phyloP scores from a whole-genome alignment of 2,797 vertebrate species.

The Semotilus atromaculatus region DNA sequence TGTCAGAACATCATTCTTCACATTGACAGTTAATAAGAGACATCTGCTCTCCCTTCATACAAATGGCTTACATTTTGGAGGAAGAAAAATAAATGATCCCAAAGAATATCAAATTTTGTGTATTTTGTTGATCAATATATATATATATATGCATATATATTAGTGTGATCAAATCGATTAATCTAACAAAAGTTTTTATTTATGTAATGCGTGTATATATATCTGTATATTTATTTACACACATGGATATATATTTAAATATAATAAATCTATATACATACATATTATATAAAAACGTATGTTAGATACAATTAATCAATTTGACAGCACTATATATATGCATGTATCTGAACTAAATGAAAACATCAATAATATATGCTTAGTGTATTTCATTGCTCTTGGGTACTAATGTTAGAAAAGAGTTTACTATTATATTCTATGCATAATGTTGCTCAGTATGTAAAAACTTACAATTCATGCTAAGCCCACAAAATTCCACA shows the following conservation, averaged over 20 bases:
- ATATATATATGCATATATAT: too few relatives aligned
- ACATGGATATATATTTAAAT: not conserved
- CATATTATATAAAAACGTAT: not conserved
- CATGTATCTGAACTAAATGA: not conserved
- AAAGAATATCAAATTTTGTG: not conserved
- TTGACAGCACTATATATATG: not conserved
- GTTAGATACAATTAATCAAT: too few relatives aligned
- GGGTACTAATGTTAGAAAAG: not conserved
- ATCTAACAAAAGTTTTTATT: too few relatives aligned
- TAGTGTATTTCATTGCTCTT: not conserved
- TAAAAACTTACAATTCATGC: not conserved
- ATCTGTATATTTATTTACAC: too few relatives aligned
- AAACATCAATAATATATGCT: not conserved
- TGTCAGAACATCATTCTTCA: not conserved
- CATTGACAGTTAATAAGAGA: constrained; percentile 3
- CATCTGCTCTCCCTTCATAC: constrained; percentile 13
- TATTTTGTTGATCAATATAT: not conserved
- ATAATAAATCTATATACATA: not conserved
- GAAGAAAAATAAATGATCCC: constrained; percentile 30
- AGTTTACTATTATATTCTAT: not conserved
- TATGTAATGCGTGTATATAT: too few relatives aligned
- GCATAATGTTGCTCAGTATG: not conserved
- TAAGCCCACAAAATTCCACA: not conserved
- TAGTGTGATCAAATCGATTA: too few relatives aligned
- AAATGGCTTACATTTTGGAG: constrained; percentile 26